These are phyloP conservation scores for Perognathus longimembris DNA, from an alignment of 2,113 vertebrate species.

Conservation along the genomic window DNA sequence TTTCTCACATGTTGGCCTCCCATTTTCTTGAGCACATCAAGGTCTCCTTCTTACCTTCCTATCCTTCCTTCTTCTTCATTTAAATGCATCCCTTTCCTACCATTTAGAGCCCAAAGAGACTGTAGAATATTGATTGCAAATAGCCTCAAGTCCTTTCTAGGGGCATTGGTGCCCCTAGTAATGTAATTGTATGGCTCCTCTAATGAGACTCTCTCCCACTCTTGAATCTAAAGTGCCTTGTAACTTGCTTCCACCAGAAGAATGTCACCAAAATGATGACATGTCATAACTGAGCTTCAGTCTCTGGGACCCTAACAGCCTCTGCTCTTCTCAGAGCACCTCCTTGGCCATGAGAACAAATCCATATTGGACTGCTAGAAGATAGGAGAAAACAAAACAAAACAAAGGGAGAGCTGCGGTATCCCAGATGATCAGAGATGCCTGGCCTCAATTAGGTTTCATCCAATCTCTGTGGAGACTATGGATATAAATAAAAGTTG, in stretches of 20 bases:
- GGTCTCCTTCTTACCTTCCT: neutral
- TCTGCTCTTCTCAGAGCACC: neutral
- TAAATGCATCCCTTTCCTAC: neutral
- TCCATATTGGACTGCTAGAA: neutral
- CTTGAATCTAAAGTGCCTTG: neutral
- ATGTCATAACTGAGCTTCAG: too few relatives aligned
- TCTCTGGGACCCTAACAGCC: neutral
- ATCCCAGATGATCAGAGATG: fast-evolving
- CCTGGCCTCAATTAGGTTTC: too few relatives aligned
- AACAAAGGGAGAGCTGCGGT: neutral
- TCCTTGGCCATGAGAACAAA: neutral
- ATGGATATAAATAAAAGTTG: neutral
- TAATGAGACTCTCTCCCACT: fast-evolving
- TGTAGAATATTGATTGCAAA: neutral
- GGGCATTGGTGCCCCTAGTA: neutral
- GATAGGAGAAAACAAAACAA: neutral
- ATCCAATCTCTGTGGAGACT: neutral
- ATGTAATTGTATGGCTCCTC: neutral
- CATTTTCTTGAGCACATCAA: slow-evolving; percentile 2
- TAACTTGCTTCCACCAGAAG: neutral
- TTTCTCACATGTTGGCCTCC: neutral
- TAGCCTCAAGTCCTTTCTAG: neutral
- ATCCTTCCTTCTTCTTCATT: neutral
- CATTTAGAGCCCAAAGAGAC: neutral
- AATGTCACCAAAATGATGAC: neutral